A percentile compares a stretch with the other conserved stretches of the same genome.
These are phyloP conservation scores for Lepisosteus oculatus DNA, from an alignment of 2,113 vertebrate species.

Conservation along the genomic window DNA sequence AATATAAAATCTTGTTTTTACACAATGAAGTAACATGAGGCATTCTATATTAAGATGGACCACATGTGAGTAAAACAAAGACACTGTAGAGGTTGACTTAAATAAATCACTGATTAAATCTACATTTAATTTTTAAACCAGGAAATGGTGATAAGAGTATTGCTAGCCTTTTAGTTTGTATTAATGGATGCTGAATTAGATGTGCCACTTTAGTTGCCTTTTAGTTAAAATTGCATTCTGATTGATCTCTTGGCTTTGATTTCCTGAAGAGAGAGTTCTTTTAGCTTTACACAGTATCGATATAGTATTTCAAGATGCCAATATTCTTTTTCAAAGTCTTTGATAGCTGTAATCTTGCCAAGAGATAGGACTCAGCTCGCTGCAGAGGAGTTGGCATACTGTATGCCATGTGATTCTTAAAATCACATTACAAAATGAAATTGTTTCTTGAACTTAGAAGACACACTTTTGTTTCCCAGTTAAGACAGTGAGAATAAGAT, in stretches of 20 bases:
- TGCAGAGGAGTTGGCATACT: no score
- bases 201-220: neutral
- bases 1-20: no score
- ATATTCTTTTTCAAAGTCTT: neutral
- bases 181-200: slow-evolving; percentile 7
- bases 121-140: slow-evolving; percentile 33
- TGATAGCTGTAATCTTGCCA: slow-evolving; percentile 1
- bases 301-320: neutral
- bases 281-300: slow-evolving; percentile 1
- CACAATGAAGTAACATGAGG: no score
- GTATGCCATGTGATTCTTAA: no score
- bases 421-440: no score
- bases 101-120: slow-evolving; percentile 38
- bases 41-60: no score
- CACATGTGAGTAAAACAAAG: neutral
- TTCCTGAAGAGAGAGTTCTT: slow-evolving; percentile 8
- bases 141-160: slow-evolving; percentile 3
- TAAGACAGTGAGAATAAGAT: no score
- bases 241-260: slow-evolving; percentile 6
- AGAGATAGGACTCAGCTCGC: neutral
- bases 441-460: no score
- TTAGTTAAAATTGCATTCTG: slow-evolving; percentile 13
- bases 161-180: slow-evolving; percentile 15
- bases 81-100: slow-evolving; percentile 20
- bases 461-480: no score